These are phyloP conservation scores for Episyrphus balteatus DNA, from an alignment of 1,140 invertebrate genomes.

Conservation along the genomic window DNA sequence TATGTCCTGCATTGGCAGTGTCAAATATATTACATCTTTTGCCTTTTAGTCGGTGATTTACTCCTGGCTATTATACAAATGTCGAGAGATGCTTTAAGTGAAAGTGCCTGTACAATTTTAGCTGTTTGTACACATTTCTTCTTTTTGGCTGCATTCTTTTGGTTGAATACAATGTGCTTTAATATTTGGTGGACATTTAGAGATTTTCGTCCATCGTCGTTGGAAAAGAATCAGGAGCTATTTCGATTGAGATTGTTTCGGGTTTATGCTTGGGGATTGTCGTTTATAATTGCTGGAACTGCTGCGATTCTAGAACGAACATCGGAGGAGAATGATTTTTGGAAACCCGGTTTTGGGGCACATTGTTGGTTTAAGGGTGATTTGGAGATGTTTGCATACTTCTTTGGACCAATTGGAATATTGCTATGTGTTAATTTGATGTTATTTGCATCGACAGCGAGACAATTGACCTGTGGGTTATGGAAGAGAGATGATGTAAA, in stretches of 20 bases:
- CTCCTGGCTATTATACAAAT: slow-evolving; percentile 56
- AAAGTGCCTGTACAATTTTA: slow-evolving; percentile 53
- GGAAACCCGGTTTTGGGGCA: slow-evolving; percentile 63
- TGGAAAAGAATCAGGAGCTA: slow-evolving; percentile 70
- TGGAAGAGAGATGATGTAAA: slow-evolving; percentile 80
- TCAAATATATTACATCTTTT: slow-evolving; percentile 70
- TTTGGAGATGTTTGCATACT: slow-evolving; percentile 67
- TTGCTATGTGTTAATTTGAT: slow-evolving; percentile 63
- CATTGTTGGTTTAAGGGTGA: slow-evolving; percentile 72
- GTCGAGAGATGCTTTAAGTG: slow-evolving; percentile 39
- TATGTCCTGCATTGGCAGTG: slow-evolving; percentile 75
- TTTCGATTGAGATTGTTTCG: slow-evolving; percentile 62
- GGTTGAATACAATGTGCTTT: slow-evolving; percentile 93
- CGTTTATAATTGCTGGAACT: slow-evolving; percentile 57
- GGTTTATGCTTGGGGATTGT: slow-evolving; percentile 70
- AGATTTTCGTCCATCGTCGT: slow-evolving; percentile 65
- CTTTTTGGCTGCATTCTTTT: slow-evolving; percentile 88
- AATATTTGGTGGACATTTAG: slow-evolving; percentile 92
- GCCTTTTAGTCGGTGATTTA: slow-evolving; percentile 64
- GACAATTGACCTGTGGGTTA: slow-evolving; percentile 72
- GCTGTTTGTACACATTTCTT: slow-evolving; percentile 83
- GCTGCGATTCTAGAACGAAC: slow-evolving; percentile 54
- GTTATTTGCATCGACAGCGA: slow-evolving; percentile 66
- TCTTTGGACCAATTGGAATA: slow-evolving; percentile 68
- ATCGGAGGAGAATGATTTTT: slow-evolving; percentile 41